Percentiles rank a stretch among this genome's conserved stretches.
Evolutionary conservation across 2,113 vertebrate species (phyloP).

Genomic region (Pogona vitticeps): DNA sequence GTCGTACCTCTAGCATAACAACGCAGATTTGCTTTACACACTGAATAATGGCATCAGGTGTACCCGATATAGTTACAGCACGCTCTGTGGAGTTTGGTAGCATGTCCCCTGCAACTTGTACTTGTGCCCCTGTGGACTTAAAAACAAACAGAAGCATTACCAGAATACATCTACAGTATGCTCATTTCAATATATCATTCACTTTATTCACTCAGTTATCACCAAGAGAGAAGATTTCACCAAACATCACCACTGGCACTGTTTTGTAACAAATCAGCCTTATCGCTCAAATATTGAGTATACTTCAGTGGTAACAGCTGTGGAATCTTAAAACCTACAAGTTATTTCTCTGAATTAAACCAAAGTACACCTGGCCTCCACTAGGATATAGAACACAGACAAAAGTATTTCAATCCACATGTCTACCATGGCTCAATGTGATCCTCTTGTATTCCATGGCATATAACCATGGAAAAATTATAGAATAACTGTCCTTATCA

Average conservation of each 20-base stretch:
- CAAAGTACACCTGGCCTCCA: not conserved
- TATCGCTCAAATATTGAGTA: no score
- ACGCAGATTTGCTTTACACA: constrained; percentile 93
- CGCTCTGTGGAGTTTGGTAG: constrained; percentile 93
- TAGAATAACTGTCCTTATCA: not conserved
- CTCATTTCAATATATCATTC: not conserved
- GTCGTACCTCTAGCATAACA: constrained; percentile 90
- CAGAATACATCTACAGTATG: not conserved
- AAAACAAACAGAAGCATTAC: not conserved
- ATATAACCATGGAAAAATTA: not conserved
- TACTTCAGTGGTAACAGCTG: not conserved
- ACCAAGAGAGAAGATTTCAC: not conserved
- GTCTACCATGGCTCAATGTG: not conserved
- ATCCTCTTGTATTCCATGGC: not conserved
- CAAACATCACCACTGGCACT: not conserved
- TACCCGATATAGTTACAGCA: constrained; percentile 92
- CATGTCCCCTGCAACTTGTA: constrained; percentile 94
- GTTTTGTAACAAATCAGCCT: not conserved
- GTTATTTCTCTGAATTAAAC: not conserved
- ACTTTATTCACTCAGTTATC: not conserved
- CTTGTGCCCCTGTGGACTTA: constrained; percentile 93
- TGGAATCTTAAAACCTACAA: accelerated
- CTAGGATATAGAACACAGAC: not conserved
- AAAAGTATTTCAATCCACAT: not conserved
- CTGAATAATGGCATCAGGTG: constrained; percentile 91